phyloP scores from a whole-genome alignment of 2,888 invertebrate species.

The Brachyptera risi region DNA sequence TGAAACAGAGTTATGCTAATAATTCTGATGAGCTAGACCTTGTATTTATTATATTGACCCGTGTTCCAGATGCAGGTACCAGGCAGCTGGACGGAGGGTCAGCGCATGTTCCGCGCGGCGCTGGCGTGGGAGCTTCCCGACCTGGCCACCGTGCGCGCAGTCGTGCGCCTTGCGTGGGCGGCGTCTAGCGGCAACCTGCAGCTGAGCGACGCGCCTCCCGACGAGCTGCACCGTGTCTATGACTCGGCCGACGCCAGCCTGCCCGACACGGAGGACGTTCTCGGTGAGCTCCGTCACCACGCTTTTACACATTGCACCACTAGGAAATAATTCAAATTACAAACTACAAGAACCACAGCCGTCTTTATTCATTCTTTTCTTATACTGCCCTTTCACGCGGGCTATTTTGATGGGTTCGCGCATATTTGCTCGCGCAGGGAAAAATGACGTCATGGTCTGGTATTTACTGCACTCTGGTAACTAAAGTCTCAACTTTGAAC shows the following conservation, averaged over 20 bases:
- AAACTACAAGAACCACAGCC: too few species aligned
- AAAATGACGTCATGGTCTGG: too few species aligned
- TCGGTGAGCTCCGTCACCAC: conserved; percentile 45
- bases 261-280: conserved; percentile 64
- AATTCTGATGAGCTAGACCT: background rate
- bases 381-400: too few species aligned
- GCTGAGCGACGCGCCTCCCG: conserved; percentile 55
- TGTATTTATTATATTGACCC: background rate
- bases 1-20: background rate
- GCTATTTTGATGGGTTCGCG: too few species aligned
- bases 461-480: too few species aligned
- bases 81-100: conserved; percentile 41
- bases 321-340: too few species aligned
- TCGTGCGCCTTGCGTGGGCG: conserved; percentile 75
- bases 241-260: conserved; percentile 45
- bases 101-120: conserved; percentile 52
- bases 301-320: too few species aligned
- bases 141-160: conserved; percentile 64
- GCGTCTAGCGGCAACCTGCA: conserved; percentile 66
- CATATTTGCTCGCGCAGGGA: too few species aligned
- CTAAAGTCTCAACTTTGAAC: too few species aligned
- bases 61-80: too few species aligned
- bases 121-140: conserved; percentile 69
- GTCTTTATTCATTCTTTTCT: too few species aligned
- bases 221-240: conserved; percentile 61